A percentile compares a stretch with the other conserved stretches of the same genome.
phyloP scores from a whole-genome alignment of 2,797 vertebrate species.

The Microctenopoma lineatum region DNA sequence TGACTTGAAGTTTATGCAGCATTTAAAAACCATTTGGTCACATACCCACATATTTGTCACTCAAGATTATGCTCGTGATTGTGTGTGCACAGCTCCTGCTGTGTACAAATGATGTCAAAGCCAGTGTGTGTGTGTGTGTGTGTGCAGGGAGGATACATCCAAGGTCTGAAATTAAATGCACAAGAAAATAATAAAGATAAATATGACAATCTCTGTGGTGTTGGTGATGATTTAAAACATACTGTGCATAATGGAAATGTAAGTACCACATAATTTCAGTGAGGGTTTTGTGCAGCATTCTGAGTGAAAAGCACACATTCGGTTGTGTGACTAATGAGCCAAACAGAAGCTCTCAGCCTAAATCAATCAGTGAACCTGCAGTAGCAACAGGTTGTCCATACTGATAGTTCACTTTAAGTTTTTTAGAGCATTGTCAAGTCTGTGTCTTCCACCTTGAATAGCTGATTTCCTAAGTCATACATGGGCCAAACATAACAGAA shows the following conservation, averaged over 20 bases:
- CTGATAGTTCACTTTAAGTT: background rate
- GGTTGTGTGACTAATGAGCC: constrained; percentile 38
- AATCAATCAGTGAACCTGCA: constrained; percentile 37
- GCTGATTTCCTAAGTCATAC: no score
- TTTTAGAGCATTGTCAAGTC: background rate
- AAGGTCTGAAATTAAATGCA: background rate
- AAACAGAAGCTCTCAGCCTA: constrained; percentile 12
- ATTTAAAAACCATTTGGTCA: background rate
- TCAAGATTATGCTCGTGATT: background rate
- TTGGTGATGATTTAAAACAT: background rate
- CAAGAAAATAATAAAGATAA: background rate
- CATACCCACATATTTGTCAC: no score
- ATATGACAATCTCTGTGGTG: background rate
- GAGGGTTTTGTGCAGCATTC: constrained; percentile 21
- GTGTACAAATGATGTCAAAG: background rate
- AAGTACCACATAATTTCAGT: background rate
- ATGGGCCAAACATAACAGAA: no score
- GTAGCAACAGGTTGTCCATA: constrained; percentile 13
- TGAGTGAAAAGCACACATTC: constrained; percentile 19
- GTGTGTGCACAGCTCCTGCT: no score
- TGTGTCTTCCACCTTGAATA: background rate
- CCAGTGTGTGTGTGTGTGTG: no score
- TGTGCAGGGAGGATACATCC: background rate
- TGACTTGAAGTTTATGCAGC: background rate
- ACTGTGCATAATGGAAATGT: background rate